Percentiles rank a stretch among this genome's conserved stretches.
phyloP scores from a whole-genome alignment of 2,797 vertebrate genomes.

The Onychomys leucogaster region DNA sequence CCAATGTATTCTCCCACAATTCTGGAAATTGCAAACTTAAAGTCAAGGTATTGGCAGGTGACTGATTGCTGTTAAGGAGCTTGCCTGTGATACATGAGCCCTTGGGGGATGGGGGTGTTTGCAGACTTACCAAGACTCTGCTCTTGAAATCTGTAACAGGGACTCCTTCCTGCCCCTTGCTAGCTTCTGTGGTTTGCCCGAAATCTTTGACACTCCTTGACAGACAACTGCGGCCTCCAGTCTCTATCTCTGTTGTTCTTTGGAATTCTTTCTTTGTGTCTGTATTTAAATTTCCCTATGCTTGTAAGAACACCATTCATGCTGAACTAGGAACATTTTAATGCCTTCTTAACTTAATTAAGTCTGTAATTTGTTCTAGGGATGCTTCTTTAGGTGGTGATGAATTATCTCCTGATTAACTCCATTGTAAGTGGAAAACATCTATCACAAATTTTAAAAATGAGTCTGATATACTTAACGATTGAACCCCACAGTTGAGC shows the following conservation, averaged over 20 bases:
- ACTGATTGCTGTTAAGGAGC: neutral
- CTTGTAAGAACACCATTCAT: neutral
- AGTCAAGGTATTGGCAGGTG: neutral
- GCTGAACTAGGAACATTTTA: neutral
- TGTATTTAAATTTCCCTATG: neutral
- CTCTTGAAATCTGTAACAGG: neutral
- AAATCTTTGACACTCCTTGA: neutral
- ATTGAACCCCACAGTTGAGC: neutral
- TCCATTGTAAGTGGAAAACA: neutral
- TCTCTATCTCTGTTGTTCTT: neutral
- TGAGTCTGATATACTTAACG: neutral
- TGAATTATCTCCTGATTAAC: neutral
- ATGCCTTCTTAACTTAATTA: neutral
- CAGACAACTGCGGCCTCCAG: neutral
- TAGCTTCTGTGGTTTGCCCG: neutral
- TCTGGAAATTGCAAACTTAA: neutral
- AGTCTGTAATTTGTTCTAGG: neutral
- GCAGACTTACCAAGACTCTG: neutral
- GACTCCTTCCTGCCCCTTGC: neutral
- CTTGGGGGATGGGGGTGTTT: neutral
- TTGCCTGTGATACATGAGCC: neutral
- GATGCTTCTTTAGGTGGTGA: neutral
- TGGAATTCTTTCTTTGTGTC: neutral
- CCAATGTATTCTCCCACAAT: neutral
- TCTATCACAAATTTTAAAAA: neutral